Conservation (phyloP, 2,113 vertebrate genomes). For the Varanus salvator region DNA sequence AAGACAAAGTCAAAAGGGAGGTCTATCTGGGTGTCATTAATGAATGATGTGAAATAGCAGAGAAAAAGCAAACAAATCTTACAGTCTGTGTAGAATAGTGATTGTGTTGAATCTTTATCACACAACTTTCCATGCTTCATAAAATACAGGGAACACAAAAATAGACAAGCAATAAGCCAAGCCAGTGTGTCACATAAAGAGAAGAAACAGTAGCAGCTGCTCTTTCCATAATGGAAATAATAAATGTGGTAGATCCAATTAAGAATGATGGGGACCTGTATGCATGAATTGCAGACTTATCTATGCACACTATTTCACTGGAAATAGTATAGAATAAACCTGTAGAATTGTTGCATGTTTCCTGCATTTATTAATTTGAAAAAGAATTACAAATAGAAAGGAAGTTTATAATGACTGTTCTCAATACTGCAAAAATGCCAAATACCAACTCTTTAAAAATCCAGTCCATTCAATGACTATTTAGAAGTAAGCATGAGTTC, state of each 20-base stretch:
- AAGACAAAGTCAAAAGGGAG: conserved; percentile 31
- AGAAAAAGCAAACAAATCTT: conserved; percentile 33
- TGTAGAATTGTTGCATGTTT: too few relatives aligned
- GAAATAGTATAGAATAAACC: too few relatives aligned
- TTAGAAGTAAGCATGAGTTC: too few relatives aligned
- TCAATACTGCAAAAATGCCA: too few relatives aligned
- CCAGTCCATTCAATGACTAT: too few relatives aligned
- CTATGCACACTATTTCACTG: not conserved
- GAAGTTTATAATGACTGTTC: too few relatives aligned
- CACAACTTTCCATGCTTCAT: conserved; percentile 11
- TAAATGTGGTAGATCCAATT: conserved; percentile 17
- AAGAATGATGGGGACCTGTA: conserved; percentile 21
- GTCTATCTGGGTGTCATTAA: conserved; percentile 15
- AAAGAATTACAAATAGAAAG: too few relatives aligned
- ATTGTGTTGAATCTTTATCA: conserved; percentile 37
- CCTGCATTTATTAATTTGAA: too few relatives aligned
- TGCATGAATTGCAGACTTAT: conserved; percentile 4
- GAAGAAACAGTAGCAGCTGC: conserved; percentile 21
- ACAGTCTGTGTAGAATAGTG: conserved; percentile 17
- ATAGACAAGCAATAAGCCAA: not conserved
- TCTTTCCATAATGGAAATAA: not conserved
- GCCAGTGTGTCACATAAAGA: conserved; percentile 1
- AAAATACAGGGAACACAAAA: conserved; percentile 27
- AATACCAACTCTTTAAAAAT: too few relatives aligned
- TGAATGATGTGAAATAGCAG: conserved; percentile 35